Base-by-base conservation (phyloP, 2,888 invertebrate species). In the Machimus atricapillus region DNA sequence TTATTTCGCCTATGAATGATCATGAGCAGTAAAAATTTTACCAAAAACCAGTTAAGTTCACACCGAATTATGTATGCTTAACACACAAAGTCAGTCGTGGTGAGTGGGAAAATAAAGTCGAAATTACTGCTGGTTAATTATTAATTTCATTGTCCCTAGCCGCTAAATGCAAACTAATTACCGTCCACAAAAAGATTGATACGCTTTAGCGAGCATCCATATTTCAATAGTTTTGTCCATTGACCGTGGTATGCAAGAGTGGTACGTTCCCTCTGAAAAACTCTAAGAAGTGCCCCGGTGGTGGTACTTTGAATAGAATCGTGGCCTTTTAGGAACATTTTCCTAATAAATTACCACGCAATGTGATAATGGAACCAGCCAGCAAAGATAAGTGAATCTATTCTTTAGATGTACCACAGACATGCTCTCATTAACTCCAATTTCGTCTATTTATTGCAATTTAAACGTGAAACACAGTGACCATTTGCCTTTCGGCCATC, bases 371-470 rank as follows among this genome's bases (percentile, higher is more conserved):
- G 31, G 16, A 81, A 27, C 34, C 46, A 66, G 31, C 1, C n/a
- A 14, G 56, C 14, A 31, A 31, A 81, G 81, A 56, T 16, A 52
- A 52, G 34, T 16, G n/a, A 46, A 43, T 4, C 52, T 52, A 81
- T 81, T 81, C 81, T 56, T 52, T 34, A 56, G 27, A 81, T 19
- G 9, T 56, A 19, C 56, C 56, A 56, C 81, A 31, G 56, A 81
- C 81, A 56, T 81, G 81, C 23, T 81, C 34, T 52, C 56, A 81
- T 81, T 81, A 81, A 46, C 52, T 31, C 56, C 23, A 56, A 27
- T 27, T 78, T 19, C 23, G 43, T 78, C 52, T 34, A 76, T 76
- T 76, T 76, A 37, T 23, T 76, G n/a, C 37, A 40, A 34, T n/a
- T 34, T 40, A n/a, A 40, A 34, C 19, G 40, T 40, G 19, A 76